Evolutionary conservation across 2,797 vertebrate species (phyloP), one percentile per base, ranked within the genome.

Genomic region (Tokudaia muenninki): DNA sequence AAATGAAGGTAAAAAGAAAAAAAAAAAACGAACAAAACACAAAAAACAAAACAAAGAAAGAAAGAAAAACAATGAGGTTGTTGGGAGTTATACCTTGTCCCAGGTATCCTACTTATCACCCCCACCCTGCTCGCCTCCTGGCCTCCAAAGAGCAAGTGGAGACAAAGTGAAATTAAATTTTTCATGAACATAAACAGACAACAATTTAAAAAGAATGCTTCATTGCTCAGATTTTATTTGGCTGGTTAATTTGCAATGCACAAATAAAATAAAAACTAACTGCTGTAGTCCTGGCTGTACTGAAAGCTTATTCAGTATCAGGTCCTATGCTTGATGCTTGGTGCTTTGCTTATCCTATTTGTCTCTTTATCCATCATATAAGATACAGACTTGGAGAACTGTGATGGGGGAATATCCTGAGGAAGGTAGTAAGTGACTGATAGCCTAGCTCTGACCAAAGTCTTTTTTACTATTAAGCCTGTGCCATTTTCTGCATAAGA

Each of bases 101-200:
- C 57, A 17, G 13, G 9, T 44, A 34, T n/a, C 29, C 72, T 1
- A 21, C 52, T 90, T 6, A 34, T 50, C 47, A 47, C 29, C 74
- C 57, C 24, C 26, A 80, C 19, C 11, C 26, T 61, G 57, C 26
- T 72, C 22, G 57, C 9, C 16, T 37, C 61, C 34, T 13, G 24
- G 14, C 72, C 44, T 89, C 57, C 44, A 59, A 31, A 91, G 81
- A 91, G 10, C 13, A 84, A 75, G 70, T 90, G 26, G 47, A 19
- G 41, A 41, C 12, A 80, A 24, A 89, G 26, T 1, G 9, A 94
- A 96, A 93, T 92, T 87, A 96, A 94, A 57, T 81, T 50, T 84
- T 92, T 92, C 87, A 78, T 72, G 88, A 97, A 37, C 44, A 96
- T 77, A 78, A 90, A 79, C n/a, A 67, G 21, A 87, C 92, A 92